A percentile compares a stretch with the other conserved stretches of the same genome.
Conservation (phyloP, 2,888 invertebrate species). For the Hipparchia sbordonii region DNA sequence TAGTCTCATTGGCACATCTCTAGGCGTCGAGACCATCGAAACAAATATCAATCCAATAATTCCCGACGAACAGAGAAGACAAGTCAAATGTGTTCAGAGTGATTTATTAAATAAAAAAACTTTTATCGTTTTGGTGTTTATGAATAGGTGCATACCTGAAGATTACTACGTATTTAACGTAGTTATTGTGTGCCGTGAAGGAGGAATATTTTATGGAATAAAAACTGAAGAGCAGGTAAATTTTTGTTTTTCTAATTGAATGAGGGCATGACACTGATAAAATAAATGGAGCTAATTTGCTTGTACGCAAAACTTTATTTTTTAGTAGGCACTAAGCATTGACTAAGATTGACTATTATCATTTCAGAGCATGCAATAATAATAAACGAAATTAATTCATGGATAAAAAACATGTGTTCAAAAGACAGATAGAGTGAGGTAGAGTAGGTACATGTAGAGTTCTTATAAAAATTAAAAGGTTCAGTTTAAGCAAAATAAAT, state of each 20-base stretch:
- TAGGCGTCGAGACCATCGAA: background rate
- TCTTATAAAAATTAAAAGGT: no score
- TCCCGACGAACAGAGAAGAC: background rate
- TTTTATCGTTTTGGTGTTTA: background rate
- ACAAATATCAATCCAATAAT: background rate
- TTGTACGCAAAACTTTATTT: no score
- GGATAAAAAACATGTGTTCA: no score
- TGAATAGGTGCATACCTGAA: background rate
- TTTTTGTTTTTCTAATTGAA: background rate
- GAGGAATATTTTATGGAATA: background rate
- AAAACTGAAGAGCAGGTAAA: slow-evolving; percentile 6
- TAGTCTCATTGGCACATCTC: background rate
- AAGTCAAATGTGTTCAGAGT: background rate
- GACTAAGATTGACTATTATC: no score
- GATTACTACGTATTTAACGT: background rate
- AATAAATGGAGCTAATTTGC: no score
- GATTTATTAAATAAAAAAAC: background rate
- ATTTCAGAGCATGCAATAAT: no score
- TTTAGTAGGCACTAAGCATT: no score
- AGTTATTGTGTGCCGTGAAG: background rate
- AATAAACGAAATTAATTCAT: no score
- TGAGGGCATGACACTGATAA: no score
- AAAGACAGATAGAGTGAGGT: no score
- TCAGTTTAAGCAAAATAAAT: no score
- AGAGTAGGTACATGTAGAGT: no score